Evolutionary conservation across 2,113 vertebrate species (phyloP).

Genomic region (Tilapia sparmanii): DNA sequence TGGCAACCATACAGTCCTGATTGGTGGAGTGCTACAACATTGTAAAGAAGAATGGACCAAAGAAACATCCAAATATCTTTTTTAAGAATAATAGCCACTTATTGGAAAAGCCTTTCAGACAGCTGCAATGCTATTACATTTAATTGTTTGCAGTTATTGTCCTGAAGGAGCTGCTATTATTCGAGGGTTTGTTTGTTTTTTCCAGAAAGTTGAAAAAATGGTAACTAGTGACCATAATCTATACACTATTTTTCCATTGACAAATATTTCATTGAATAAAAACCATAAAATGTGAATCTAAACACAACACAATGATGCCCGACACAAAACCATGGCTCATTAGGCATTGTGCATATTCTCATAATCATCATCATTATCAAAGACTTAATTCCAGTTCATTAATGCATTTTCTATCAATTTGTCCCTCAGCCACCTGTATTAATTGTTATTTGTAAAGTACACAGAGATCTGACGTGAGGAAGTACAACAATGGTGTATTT

Average conservation of each 20-base stretch:
- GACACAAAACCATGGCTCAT: background rate
- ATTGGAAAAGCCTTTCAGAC: background rate
- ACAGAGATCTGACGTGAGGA: background rate
- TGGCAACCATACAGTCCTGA: background rate
- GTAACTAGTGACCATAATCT: background rate
- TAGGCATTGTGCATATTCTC: background rate
- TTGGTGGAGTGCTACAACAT: background rate
- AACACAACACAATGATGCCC: background rate
- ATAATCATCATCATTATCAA: background rate
- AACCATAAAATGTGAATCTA: background rate
- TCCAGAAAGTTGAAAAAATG: background rate
- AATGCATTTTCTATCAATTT: background rate
- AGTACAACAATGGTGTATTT: background rate
- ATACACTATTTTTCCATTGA: background rate
- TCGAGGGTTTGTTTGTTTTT: background rate
- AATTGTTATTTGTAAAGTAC: background rate
- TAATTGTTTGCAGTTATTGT: background rate
- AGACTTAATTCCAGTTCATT: background rate
- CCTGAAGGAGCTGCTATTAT: background rate
- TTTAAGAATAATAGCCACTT: background rate
- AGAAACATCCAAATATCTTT: background rate
- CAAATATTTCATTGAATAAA: background rate
- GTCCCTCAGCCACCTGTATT: background rate
- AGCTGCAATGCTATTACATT: background rate
- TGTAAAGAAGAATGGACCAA: background rate